Base-by-base conservation (phyloP, 2,113 vertebrate genomes). In the Phyllostomus hastatus region DNA sequence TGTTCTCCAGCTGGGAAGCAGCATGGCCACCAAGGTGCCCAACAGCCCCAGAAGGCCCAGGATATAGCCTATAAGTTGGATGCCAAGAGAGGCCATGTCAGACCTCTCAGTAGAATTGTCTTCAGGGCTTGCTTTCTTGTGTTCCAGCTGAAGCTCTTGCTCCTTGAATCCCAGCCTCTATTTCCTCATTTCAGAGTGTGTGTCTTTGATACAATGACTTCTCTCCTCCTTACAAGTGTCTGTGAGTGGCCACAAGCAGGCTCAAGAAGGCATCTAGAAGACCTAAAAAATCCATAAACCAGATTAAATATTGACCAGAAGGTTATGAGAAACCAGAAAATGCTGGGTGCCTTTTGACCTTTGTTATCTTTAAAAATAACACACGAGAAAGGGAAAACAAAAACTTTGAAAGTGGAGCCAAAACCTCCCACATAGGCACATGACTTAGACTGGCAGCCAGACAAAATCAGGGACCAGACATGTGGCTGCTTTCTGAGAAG, bases 21-120 rank as follows among this genome's bases (percentile, higher is more conserved):
- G 97, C 0, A 99, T 99, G 98, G 99, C 96, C 0, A 99, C 98
- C 97, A 99, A 87, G 0, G 99, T 99, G 8, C 99, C 99, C 82
- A 99, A 86, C 95, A 99, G 97, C 28, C 99, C 99, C 89, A 99
- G 90, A 59, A 99, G 98, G 43, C 99, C 99, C 97, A 99, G 22
- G 87, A 99, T 73, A 50, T 99, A 99, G 89, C 99, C 99, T 98
- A 99, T 97, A 94, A 99, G 98, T 98, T 99, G 99, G 48, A 99
- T 96, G 33, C 98, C 99, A 12, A 98, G 98, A 14, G 98, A 99
- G 1, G 98, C 99, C 99, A 99, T 99, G 95, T 95, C 86, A 50
- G 31, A 92, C 80, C 81, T 88, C 91, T 86, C 33, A 48, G 52
- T 24, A 54, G 57, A 73, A 52, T 48, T 6, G 17, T 64, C 66